Evolutionary conservation across 2,113 vertebrate species (phyloP), one percentile per base, ranked within the genome.

Genomic region (Danio rerio): DNA sequence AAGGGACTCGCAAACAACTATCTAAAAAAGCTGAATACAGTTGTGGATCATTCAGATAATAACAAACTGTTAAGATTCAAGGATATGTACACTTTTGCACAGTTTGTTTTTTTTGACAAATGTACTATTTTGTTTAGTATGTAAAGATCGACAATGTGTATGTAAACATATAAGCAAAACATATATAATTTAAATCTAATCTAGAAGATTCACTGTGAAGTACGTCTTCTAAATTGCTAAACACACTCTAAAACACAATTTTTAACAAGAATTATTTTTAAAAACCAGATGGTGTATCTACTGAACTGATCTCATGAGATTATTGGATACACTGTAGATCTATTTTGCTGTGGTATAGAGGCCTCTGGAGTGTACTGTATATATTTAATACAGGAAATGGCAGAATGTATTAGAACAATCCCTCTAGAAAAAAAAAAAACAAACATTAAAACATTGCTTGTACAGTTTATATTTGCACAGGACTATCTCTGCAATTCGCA

Each of bases 401-500:
- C 47, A 15, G 12, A 31, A 15, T 7, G 20, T 11, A 61, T 15
- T 12, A 63, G 61, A 63, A 63, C 61, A 21, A 63, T 52, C 20
- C 47, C 20, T 69, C n/a, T 69, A 49, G 42, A 18, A 18, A 52
- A 6, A 52, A 18, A 18, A 52, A 6, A 52, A 52, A 71, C 10
- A 71, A 52, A 71, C 18, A 71, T 12, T 21, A 31, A 71, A 71
- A 71, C 7, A 12, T 21, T 50, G 68, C 45, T 65, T 49, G 66
- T 70, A 70, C 9, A 9, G 8, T 66, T 47, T 47, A 68, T 9
- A 52, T 52, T 71, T 52, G 68, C 7, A 50, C 66, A 49, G 45
- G 7, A n/a, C 4, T 11, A 13, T 70, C 7, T 5, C n/a, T 9
- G 20, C 21, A 21, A 52, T 50, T 70, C 45, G 12, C 63, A 45